These are phyloP conservation scores for Neuroterus valhalla DNA, from an alignment of 1,140 invertebrate genomes.

Conservation along the genomic window DNA sequence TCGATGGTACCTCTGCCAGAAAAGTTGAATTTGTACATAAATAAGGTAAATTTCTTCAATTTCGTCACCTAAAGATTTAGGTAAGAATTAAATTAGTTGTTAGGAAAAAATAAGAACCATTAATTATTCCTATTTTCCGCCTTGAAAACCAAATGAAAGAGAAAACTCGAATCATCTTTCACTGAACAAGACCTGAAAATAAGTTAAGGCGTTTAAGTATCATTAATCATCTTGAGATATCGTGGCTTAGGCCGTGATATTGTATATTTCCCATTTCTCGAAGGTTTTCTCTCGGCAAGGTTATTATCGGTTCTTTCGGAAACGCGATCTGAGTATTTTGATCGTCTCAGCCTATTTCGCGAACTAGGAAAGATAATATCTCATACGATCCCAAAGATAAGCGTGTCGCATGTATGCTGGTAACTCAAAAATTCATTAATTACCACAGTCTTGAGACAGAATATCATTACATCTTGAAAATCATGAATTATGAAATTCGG, in stretches of 20 bases:
- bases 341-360: conserved; percentile 7
- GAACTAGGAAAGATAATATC: no score
- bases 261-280: background rate
- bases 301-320: conserved; percentile 17
- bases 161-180: conserved; percentile 1
- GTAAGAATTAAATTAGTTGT: no score
- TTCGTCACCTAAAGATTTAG: no score
- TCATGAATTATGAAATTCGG: background rate
- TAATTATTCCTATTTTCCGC: no score
- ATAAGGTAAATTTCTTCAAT: no score
- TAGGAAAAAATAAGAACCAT: no score
- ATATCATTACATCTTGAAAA: conserved; percentile 2
- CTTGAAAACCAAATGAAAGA: no score
- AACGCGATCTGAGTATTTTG: conserved; percentile 11
- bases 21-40: no score
- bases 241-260: background rate
- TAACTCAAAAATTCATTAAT: conserved; percentile 23
- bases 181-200: background rate
- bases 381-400: background rate
- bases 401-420: background rate
- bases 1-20: no score
- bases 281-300: background rate
- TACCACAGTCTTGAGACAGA: background rate
- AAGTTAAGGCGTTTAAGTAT: conserved; percentile 17
- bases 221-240: conserved; percentile 16